Percentiles rank a stretch among this genome's conserved stretches.
Conservation (phyloP, 2,113 vertebrate species). For the Eubucco bourcierii region DNA sequence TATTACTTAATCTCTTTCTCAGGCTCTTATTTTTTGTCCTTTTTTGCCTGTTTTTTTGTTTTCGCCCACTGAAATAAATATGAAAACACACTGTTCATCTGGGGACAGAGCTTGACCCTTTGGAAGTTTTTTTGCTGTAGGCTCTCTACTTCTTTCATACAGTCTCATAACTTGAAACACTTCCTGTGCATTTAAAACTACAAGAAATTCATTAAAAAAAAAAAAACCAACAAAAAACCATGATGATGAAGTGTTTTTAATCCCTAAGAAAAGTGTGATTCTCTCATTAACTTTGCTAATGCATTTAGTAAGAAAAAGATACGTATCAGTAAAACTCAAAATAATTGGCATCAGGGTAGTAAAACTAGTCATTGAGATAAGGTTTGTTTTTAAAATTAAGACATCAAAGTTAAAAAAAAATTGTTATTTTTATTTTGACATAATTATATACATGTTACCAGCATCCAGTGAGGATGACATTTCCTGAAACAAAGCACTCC, state of each 20-base stretch:
- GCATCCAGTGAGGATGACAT: not conserved
- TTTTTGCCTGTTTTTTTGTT: not conserved
- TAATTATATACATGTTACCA: not conserved
- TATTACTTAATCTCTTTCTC: not conserved
- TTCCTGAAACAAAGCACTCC: slow-evolving; percentile 50
- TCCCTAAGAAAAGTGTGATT: slow-evolving; percentile 1
- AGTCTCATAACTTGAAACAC: not conserved
- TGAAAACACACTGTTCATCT: not conserved
- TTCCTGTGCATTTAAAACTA: not conserved
- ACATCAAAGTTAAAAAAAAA: not conserved
- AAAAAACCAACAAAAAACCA: not conserved
- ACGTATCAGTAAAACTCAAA: slow-evolving; percentile 14
- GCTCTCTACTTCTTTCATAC: not conserved
- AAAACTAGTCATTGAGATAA: not conserved
- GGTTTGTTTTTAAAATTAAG: not conserved
- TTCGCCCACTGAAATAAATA: not conserved
- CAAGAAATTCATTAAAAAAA: not conserved
- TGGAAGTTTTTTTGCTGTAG: slow-evolving; percentile 4
- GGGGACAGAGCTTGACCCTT: not conserved
- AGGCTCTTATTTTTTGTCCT: not conserved
- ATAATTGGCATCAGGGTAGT: not conserved
- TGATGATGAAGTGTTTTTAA: not conserved
- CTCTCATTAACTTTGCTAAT: slow-evolving; percentile 12
- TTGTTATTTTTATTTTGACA: slow-evolving; percentile 59
- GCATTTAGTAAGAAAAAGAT: slow-evolving; percentile 10